Percentiles rank a stretch among this genome's conserved stretches.
These are phyloP conservation scores for Vanessa cardui DNA, from an alignment of 2,888 invertebrate genomes.

Conservation along the genomic window DNA sequence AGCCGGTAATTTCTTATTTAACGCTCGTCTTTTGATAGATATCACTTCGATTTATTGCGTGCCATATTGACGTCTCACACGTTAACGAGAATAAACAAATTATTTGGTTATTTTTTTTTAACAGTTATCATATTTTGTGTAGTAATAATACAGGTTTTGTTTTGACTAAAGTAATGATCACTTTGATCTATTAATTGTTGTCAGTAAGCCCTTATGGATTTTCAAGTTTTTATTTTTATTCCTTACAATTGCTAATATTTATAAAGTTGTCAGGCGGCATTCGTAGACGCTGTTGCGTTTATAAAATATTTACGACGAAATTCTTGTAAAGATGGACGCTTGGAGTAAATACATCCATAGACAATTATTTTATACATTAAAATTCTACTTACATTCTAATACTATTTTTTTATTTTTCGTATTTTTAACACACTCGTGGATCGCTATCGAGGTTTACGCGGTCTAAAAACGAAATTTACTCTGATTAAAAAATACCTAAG, in stretches of 20 bases:
- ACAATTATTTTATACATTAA: too few relatives aligned
- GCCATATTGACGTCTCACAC: constrained; percentile 11
- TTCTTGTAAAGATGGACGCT: too few relatives aligned
- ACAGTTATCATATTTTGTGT: too few relatives aligned
- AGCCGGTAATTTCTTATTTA: constrained; percentile 16
- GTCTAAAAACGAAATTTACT: too few relatives aligned
- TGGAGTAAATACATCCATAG: too few relatives aligned
- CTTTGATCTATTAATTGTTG: background rate
- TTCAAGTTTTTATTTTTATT: constrained; percentile 16
- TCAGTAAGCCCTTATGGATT: background rate
- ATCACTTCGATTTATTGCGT: constrained; percentile 21
- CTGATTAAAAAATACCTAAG: too few relatives aligned
- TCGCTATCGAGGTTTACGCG: too few relatives aligned
- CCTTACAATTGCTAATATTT: constrained; percentile 1
- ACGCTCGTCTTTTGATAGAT: constrained; percentile 14
- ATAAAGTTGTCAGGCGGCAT: constrained; percentile 11
- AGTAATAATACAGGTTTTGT: background rate
- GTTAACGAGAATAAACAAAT: background rate
- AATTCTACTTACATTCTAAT: too few relatives aligned
- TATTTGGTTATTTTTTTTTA: background rate
- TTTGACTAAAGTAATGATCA: background rate
- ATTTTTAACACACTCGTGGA: too few relatives aligned
- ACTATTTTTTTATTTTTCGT: too few relatives aligned
- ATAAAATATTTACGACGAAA: background rate
- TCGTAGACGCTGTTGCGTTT: constrained; percentile 2